Evolutionary conservation across 1,140 invertebrate species (phyloP), one percentile per base, ranked within the genome.

Genomic region (Neoseiulus cucumeris): DNA sequence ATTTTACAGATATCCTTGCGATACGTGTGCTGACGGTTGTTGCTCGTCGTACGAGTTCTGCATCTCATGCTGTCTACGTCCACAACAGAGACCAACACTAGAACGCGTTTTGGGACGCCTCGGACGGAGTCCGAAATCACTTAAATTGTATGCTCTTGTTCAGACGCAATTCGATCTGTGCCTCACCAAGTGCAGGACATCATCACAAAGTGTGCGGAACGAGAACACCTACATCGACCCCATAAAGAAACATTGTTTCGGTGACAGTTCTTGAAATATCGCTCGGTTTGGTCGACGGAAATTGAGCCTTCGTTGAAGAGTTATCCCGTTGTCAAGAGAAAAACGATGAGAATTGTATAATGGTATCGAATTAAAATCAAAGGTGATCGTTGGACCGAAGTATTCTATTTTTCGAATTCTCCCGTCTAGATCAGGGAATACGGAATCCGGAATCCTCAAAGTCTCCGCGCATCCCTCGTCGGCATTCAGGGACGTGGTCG

Each of bases 201-300:
- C 51, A 14, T 59, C 51, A 25, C 51, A 33, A 2, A 59, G 51
- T 59, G 51, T 59, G 51, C 14, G 51, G 33, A 59, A 59, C 22
- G 51, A 59, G 22, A 59, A 59, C 33, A 59, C 51, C 14, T 59
- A 59, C 33, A 59, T 59, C 33, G 51, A 59, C 22, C 51, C 51
- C 14, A 20, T 29, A n/a, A 59, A 59, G 17, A 59, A 59, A 33
- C 33, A 59, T 59, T 59, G 51, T 33, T 59, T 59, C 33, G 51
- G 51, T 1, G 51, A 59, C 1, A 39, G 9, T 39, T 39, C 33
- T 9, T 39, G 9, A 39, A n/a, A n/a, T n/a, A n/a, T n/a, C 33
- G 33, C 9, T 9, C 4, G 9, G 33, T 39, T 39, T 9, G 4
- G 9, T 4, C 33, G 4, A 39, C 33, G 33, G 33, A 39, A 39